Evolutionary conservation across 1,140 invertebrate genomes (phyloP).

Genomic region (Choristoneura fumiferana): DNA sequence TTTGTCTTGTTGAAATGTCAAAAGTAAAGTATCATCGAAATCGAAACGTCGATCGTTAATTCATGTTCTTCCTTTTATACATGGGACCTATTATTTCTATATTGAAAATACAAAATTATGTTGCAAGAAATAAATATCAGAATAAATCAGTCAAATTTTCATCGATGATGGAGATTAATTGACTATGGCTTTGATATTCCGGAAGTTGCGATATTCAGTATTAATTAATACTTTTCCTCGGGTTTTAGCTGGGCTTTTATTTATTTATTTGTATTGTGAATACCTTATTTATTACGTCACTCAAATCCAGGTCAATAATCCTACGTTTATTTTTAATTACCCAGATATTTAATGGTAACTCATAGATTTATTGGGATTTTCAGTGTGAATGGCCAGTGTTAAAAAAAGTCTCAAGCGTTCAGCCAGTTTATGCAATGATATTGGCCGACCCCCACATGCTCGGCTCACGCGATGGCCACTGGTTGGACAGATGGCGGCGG

Average conservation of each 20-base stretch:
- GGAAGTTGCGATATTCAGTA: constrained; percentile 35
- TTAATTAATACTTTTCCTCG: constrained; percentile 34
- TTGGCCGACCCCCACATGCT: constrained; percentile 96
- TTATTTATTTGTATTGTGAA: constrained; percentile 83
- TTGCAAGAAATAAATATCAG: not conserved
- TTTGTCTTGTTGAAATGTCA: too few species aligned
- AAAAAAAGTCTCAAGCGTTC: constrained; percentile 65
- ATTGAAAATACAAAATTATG: too few species aligned
- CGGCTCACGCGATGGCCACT: constrained; percentile 92
- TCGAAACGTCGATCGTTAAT: constrained; percentile 17
- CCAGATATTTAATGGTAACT: constrained; percentile 18
- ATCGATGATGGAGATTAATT: constrained; percentile 24
- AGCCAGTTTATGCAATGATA: constrained; percentile 87
- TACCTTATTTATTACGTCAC: constrained; percentile 85
- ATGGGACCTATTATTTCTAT: too few species aligned
- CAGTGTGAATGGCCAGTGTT: constrained; percentile 85
- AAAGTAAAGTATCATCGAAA: too few species aligned
- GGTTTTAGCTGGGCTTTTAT: constrained; percentile 49
- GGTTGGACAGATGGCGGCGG: constrained; percentile 96
- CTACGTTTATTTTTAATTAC: constrained; percentile 27
- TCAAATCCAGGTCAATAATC: constrained; percentile 80
- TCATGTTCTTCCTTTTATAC: too few species aligned
- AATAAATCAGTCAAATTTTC: not conserved
- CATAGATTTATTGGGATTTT: constrained; percentile 35
- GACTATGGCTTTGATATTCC: constrained; percentile 35